A percentile compares a stretch with the other conserved stretches of the same genome.
Conservation (phyloP, 2,797 vertebrate genomes). For the Acropternis orthonyx region DNA sequence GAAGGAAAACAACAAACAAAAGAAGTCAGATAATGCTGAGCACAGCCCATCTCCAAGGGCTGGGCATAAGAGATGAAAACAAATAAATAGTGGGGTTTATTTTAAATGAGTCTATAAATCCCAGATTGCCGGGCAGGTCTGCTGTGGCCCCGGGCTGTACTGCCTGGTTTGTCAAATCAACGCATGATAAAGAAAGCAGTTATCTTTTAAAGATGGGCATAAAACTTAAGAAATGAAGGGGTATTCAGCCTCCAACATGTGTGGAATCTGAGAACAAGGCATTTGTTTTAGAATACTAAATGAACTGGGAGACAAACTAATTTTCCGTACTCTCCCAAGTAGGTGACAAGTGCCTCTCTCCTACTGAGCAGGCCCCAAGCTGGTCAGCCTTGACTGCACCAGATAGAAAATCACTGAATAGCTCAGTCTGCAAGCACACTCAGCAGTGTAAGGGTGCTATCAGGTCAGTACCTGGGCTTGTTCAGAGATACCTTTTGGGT, state of each 20-base stretch:
- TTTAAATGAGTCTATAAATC: background rate
- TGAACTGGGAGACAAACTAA: background rate
- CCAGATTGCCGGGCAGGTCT: background rate
- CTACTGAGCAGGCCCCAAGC: background rate
- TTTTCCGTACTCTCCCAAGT: background rate
- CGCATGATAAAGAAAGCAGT: background rate
- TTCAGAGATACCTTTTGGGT: background rate
- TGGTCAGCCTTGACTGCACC: background rate
- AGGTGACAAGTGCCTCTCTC: background rate
- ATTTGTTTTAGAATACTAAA: background rate
- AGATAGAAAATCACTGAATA: background rate
- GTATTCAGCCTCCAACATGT: background rate
- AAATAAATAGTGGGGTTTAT: background rate
- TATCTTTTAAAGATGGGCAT: background rate
- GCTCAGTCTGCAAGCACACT: background rate
- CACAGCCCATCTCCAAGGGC: conserved; percentile 43
- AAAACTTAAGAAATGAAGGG: background rate
- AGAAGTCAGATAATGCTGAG: conserved; percentile 39
- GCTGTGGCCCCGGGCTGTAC: background rate
- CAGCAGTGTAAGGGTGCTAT: background rate
- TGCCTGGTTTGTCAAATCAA: background rate
- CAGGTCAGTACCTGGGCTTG: background rate
- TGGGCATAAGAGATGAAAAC: conserved; percentile 24
- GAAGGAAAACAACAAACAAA: conserved; percentile 39
- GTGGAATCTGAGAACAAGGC: background rate